Percentiles rank a stretch among this genome's conserved stretches.
Conservation (phyloP, 2,797 vertebrate genomes). For the Gorsachius magnificus region DNA sequence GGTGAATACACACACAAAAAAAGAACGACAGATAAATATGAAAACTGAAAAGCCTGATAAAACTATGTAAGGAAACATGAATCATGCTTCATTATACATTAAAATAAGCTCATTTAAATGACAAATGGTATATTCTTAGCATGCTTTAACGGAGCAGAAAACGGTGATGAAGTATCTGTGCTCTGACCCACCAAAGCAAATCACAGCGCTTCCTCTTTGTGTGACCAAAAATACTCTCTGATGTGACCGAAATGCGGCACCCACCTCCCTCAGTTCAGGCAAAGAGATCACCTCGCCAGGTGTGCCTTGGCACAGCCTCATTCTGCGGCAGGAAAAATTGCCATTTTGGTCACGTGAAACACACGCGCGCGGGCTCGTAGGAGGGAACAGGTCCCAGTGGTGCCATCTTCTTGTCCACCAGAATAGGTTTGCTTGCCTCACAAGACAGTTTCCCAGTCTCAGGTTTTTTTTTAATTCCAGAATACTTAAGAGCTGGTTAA, state of each 20-base stretch:
- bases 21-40: not conserved
- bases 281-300: not conserved
- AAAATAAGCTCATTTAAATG: conserved; percentile 17
- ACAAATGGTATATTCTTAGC: not conserved
- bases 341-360: not conserved
- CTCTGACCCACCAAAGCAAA: not conserved
- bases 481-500: not conserved
- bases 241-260: not conserved
- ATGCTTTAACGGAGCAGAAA: not conserved
- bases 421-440: not conserved
- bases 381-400: not conserved
- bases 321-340: not conserved
- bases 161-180: not conserved
- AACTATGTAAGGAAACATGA: not conserved
- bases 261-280: not conserved
- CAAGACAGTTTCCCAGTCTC: not conserved
- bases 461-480: not conserved
- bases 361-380: not conserved
- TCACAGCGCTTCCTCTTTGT: not conserved
- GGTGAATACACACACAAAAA: not conserved
- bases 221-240: not conserved
- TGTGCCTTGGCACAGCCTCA: not conserved
- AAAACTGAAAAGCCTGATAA: not conserved
- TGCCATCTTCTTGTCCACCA: not conserved
- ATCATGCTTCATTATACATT: not conserved